Evolutionary conservation across 2,113 vertebrate species (phyloP).

Genomic region (Boleophthalmus pectinirostris): DNA sequence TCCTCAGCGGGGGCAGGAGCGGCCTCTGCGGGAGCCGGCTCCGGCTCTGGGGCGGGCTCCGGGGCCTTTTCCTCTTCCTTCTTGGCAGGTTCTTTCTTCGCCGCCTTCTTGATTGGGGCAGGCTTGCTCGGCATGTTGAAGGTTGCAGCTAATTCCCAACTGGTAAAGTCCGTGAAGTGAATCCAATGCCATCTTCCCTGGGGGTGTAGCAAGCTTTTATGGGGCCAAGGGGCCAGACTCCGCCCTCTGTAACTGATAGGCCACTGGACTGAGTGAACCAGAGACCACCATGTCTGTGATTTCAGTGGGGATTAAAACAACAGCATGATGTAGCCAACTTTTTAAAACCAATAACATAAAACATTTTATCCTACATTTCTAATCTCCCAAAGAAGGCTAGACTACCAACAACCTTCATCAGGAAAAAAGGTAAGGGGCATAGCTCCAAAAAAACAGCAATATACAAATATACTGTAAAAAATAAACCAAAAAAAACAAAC

Average conservation of each 20-base stretch:
- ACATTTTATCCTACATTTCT: not conserved
- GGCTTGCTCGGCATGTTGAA: constrained; percentile 72
- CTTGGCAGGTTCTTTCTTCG: constrained; percentile 63
- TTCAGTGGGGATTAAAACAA: not conserved
- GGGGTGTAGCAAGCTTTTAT: constrained; percentile 44
- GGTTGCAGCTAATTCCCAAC: constrained; percentile 66
- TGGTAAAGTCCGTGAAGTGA: constrained; percentile 52
- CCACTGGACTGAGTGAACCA: not conserved
- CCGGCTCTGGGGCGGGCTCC: constrained; percentile 37
- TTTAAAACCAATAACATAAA: not conserved
- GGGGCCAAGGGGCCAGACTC: constrained; percentile 22
- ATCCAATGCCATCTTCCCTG: constrained; percentile 57
- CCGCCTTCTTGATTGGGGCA: constrained; percentile 76
- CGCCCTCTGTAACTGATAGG: constrained; percentile 65
- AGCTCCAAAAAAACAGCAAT: too few relatives aligned
- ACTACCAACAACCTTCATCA: not conserved
- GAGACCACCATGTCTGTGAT: constrained; percentile 5
- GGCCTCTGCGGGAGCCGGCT: constrained; percentile 20
- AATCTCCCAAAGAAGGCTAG: too few relatives aligned
- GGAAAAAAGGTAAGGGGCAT: not conserved
- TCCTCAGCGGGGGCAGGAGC: constrained; percentile 18
- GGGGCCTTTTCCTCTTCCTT: constrained; percentile 48
- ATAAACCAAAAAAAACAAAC: too few relatives aligned
- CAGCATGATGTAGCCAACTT: not conserved
- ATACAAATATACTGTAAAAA: too few relatives aligned